Evolutionary conservation across 1,140 invertebrate genomes (phyloP).

Genomic region (Centruroides sculpturatus): DNA sequence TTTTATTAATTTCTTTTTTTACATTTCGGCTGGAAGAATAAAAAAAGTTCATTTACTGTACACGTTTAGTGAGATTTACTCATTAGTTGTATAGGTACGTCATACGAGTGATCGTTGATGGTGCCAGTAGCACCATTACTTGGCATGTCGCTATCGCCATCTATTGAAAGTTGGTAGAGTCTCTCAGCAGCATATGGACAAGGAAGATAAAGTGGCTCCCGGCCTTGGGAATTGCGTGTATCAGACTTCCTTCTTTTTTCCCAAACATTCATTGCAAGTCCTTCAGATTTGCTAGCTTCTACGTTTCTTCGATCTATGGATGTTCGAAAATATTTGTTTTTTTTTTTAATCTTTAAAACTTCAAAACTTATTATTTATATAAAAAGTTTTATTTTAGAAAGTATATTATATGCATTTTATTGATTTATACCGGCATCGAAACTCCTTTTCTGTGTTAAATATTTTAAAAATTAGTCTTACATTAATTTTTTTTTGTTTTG

Average conservation of each 20-base stretch:
- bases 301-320: slow-evolving; percentile 9
- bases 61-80: slow-evolving; percentile 8
- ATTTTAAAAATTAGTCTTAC: too few species aligned
- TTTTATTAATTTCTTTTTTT: too few species aligned
- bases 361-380: too few species aligned
- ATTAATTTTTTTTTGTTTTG: too few species aligned
- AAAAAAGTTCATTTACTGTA: too few species aligned
- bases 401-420: too few species aligned
- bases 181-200: slow-evolving; percentile 14
- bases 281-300: slow-evolving; percentile 12
- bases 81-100: slow-evolving; percentile 15
- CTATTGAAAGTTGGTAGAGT: slow-evolving; percentile 13
- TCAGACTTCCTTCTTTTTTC: slow-evolving; percentile 8
- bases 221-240: slow-evolving; percentile 7
- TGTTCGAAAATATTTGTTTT: too few species aligned
- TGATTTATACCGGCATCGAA: too few species aligned
- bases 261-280: slow-evolving; percentile 10
- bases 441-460: too few species aligned
- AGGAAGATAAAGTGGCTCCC: slow-evolving; percentile 13
- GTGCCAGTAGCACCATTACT: slow-evolving; percentile 1
- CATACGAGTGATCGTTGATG: slow-evolving; percentile 13
- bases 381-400: too few species aligned
- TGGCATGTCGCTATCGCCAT: slow-evolving; percentile 7
- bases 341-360: too few species aligned
- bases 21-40: too few species aligned